Percentiles rank a stretch among this genome's conserved stretches.
Evolutionary conservation across 2,113 vertebrate species (phyloP).

Genomic region (Gymnogyps californianus): DNA sequence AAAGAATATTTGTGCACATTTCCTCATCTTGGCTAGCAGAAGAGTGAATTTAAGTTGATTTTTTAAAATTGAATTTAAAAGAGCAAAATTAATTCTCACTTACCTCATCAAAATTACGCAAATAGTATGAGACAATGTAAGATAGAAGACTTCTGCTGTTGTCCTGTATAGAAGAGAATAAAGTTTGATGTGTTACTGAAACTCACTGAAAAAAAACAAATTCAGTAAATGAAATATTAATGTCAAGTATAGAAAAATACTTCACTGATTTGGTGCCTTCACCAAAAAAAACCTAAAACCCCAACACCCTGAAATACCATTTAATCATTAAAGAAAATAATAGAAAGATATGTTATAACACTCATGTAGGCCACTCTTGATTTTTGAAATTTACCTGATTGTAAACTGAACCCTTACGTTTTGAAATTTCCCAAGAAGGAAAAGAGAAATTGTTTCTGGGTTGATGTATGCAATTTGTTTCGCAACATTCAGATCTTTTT

Average conservation of each 20-base stretch:
- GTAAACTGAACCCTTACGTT: not conserved
- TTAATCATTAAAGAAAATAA: not conserved
- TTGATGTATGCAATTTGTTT: not conserved
- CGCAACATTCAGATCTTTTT: not conserved
- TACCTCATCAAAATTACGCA: slow-evolving; percentile 94
- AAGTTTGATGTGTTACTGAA: not conserved
- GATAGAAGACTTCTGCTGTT: slow-evolving; percentile 88
- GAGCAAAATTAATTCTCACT: slow-evolving; percentile 61
- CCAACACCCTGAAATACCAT: not conserved
- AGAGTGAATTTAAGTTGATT: slow-evolving; percentile 25
- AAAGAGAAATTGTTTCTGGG: not conserved
- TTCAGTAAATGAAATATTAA: not conserved
- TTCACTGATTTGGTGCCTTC: not conserved
- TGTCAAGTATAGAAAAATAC: not conserved
- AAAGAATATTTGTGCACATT: not conserved
- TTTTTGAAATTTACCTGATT: not conserved
- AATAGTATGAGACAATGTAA: slow-evolving; percentile 91
- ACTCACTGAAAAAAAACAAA: not conserved
- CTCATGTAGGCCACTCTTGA: not conserved
- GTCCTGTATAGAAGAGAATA: slow-evolving; percentile 79
- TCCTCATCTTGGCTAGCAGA: not conserved
- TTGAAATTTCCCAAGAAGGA: not conserved
- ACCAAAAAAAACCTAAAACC: not conserved
- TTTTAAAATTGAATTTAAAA: not conserved
- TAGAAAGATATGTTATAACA: not conserved